These are phyloP conservation scores for Chiroxiphia lanceolata DNA, from an alignment of 2,797 vertebrate genomes.

Conservation along the genomic window DNA sequence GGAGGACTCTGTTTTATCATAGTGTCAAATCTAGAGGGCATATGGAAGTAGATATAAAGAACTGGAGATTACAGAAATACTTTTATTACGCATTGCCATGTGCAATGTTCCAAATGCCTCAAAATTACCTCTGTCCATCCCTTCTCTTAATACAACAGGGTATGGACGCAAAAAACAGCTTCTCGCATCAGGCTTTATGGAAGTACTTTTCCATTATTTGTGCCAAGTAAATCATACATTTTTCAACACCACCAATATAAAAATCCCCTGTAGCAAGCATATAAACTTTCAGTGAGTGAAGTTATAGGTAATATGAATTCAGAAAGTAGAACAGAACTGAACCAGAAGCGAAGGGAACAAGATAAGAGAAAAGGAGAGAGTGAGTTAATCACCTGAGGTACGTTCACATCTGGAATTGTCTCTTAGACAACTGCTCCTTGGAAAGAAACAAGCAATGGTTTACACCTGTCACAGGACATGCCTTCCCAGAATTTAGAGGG, in stretches of 20 bases:
- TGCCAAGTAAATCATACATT: background rate
- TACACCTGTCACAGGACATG: background rate
- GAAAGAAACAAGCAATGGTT: background rate
- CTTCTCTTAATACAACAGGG: background rate
- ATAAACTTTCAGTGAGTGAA: background rate
- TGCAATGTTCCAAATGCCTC: background rate
- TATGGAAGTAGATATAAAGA: background rate
- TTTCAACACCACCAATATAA: background rate
- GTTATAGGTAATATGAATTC: background rate
- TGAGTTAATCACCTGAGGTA: background rate
- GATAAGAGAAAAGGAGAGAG: background rate
- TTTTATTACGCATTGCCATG: background rate
- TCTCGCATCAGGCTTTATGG: background rate
- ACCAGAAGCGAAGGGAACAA: background rate
- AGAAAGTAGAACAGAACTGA: background rate
- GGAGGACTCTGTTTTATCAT: background rate
- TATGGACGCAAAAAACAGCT: background rate
- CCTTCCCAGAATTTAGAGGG: background rate
- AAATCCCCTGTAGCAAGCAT: background rate
- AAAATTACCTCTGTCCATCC: background rate
- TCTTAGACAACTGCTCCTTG: background rate
- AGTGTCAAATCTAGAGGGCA: background rate
- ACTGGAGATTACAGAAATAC: background rate
- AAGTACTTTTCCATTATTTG: background rate
- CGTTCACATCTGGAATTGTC: background rate